Evolutionary conservation across 2,888 invertebrate genomes (phyloP), one percentile per base, ranked within the genome.

Genomic region (Osedax frankpressi): DNA sequence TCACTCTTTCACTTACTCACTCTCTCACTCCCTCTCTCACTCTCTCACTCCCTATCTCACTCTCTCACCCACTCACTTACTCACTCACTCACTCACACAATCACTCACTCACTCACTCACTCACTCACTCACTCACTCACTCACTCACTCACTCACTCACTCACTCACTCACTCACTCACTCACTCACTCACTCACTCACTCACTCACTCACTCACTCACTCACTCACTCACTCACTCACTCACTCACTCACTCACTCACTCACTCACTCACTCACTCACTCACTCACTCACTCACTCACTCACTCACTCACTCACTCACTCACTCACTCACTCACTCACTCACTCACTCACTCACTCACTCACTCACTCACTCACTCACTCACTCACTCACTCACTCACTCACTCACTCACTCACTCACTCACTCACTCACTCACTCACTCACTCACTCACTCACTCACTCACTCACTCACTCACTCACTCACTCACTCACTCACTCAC

Each of bases 231-330:
- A 28, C 70, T 60, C 75, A 62, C 70, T 60, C 73, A 62, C 70
- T 70, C 75, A 28, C 62, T 1, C 75, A 62, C 73, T 59, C 73
- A 26, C 73, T n/a, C 74, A 74, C 74, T 72, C 74, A 74, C 59
- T 72, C 74, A 74, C 74, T 72, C 74, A 74, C 74, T 59, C 74
- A 73, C 71, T 59, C 71, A 74, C 74, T 72, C 74, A 72, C 74
- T 72, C 74, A 60, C 74, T 72, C 60, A 74, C 74, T 44, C 74
- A 74, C 74, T 60, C 71, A 74, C 71, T 72, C 70, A 74, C 74
- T 59, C 74, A 71, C 74, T 72, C 74, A 74, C 74, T 72, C 74
- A 72, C 74, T 72, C 71, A 74, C 74, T 27, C 71, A 74, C 74
- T 44, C 71, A 72, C 71, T 3, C 71, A 71, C 71, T 72, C 74